Evolutionary conservation across 2,888 invertebrate species (phyloP).

Genomic region (Caenorhabditis sp.): DNA sequence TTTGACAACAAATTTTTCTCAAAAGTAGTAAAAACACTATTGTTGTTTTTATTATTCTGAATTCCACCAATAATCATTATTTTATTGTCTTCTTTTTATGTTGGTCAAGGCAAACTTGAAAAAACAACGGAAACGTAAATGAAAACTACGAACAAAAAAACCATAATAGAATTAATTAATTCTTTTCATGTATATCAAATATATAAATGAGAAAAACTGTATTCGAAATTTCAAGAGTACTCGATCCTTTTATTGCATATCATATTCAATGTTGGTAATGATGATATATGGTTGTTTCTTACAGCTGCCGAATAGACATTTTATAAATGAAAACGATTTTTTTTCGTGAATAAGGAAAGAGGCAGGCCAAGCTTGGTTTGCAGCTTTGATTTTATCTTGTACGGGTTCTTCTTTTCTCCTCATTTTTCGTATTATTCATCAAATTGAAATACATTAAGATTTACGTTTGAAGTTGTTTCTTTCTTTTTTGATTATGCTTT

Average conservation of each 20-base stretch:
- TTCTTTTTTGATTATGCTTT: slow-evolving; percentile 27
- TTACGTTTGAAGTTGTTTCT: slow-evolving; percentile 20
- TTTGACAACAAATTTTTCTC: too few species aligned
- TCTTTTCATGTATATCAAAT: background rate
- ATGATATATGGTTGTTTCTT: background rate
- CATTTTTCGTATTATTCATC: background rate
- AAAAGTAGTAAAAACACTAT: too few species aligned
- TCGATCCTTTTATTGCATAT: background rate
- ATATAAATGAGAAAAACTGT: background rate
- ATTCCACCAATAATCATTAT: background rate
- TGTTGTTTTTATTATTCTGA: too few species aligned
- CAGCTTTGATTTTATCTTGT: slow-evolving; percentile 47
- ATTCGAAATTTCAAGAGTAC: background rate
- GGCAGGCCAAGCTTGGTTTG: slow-evolving; percentile 7
- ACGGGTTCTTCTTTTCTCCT: slow-evolving; percentile 33
- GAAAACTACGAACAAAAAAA: background rate
- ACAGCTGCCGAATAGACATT: background rate
- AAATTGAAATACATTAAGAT: slow-evolving; percentile 17
- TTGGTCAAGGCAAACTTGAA: background rate
- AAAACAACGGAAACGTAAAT: background rate
- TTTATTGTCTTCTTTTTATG: background rate
- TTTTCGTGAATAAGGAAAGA: background rate
- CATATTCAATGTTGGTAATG: background rate
- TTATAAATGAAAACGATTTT: background rate
- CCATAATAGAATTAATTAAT: background rate